Conservation (phyloP, 2,113 vertebrate species). For the Paradisaea rubra region DNA sequence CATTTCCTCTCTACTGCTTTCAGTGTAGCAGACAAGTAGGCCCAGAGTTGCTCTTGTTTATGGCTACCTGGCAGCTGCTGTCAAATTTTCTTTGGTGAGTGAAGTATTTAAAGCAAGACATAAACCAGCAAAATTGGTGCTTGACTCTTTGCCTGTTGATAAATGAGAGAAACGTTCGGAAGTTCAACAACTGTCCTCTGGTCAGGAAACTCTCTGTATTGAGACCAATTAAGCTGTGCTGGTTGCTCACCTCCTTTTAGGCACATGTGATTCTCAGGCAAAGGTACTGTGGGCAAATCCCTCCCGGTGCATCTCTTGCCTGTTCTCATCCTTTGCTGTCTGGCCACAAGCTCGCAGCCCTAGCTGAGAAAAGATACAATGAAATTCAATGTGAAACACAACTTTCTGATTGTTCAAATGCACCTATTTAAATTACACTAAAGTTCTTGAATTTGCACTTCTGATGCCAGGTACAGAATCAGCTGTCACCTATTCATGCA, state of each 20-base stretch:
- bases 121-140: not conserved
- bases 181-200: not conserved
- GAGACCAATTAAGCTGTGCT: not conserved
- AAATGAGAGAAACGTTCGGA: not conserved
- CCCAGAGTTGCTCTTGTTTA: not conserved
- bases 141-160: not conserved
- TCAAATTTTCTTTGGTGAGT: not conserved
- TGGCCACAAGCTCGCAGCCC: not conserved
- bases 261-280: fast-evolving
- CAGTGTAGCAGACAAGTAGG: not conserved
- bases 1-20: not conserved
- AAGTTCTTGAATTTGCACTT: not conserved
- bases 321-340: not conserved
- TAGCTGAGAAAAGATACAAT: not conserved
- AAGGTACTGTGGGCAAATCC: not conserved
- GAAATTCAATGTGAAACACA: not conserved
- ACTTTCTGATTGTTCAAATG: not conserved
- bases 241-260: not conserved
- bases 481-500: not conserved
- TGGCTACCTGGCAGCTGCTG: not conserved
- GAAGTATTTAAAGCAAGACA: not conserved
- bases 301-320: not conserved
- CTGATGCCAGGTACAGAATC: not conserved
- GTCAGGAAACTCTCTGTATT: not conserved
- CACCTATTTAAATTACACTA: not conserved